Conservation (phyloP, 2,113 vertebrate species). For the Ancistrus triradiatus region DNA sequence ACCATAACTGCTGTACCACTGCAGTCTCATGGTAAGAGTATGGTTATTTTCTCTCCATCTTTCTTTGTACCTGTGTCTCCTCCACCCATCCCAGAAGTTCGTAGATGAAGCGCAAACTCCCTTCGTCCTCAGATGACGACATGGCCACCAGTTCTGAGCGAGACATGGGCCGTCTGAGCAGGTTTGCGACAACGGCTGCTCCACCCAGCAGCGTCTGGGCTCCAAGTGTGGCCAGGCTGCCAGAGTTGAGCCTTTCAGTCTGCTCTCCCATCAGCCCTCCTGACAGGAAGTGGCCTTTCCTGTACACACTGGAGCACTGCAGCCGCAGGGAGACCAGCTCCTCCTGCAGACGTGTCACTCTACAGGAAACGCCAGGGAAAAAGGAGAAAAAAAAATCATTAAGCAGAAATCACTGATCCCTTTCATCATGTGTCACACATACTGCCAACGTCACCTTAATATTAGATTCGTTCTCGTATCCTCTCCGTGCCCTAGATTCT, state of each 20-base stretch:
- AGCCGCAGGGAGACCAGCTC: slow-evolving; percentile 89
- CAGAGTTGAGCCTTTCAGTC: slow-evolving; percentile 58
- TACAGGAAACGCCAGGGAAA: slow-evolving; percentile 45
- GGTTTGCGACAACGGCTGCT: slow-evolving; percentile 69
- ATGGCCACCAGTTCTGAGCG: slow-evolving; percentile 86
- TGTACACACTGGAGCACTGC: slow-evolving; percentile 90
- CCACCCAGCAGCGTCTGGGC: slow-evolving; percentile 67
- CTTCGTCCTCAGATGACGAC: slow-evolving; percentile 94
- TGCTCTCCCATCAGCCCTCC: slow-evolving; percentile 63
- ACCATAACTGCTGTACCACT: no score
- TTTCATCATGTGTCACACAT: no score
- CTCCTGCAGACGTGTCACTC: slow-evolving; percentile 86
- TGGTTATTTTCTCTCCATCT: background rate
- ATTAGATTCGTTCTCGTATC: background rate
- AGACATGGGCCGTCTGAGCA: slow-evolving; percentile 86
- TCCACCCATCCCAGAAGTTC: slow-evolving; percentile 97
- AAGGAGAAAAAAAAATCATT: background rate
- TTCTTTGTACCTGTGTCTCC: slow-evolving; percentile 78
- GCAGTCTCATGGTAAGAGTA: no score
- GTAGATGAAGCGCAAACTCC: slow-evolving; percentile 91
- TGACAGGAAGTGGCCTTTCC: slow-evolving; percentile 84
- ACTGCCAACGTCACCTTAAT: no score
- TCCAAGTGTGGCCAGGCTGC: slow-evolving; percentile 64
- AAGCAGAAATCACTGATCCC: background rate
- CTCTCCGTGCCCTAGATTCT: background rate